Percentiles rank a stretch among this genome's conserved stretches.
phyloP scores from a whole-genome alignment of 2,888 invertebrate genomes.

The Eupithecia vulgata region DNA sequence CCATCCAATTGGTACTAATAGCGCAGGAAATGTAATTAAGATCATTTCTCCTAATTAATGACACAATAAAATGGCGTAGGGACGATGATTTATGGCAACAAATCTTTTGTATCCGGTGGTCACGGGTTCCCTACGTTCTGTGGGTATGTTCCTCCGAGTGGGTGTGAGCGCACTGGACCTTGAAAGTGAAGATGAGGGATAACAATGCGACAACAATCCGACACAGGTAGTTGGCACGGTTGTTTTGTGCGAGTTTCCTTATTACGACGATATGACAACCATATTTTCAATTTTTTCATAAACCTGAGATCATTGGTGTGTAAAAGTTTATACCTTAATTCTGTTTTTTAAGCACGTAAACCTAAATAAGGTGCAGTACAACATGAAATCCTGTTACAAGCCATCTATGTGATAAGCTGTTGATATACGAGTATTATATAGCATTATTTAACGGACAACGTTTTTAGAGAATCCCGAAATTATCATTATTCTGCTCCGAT shows the following conservation, averaged over 20 bases:
- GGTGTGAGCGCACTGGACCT: conserved; percentile 23
- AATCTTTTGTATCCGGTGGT: conserved; percentile 34
- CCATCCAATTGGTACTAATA: conserved; percentile 26
- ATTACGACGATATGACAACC: not conserved
- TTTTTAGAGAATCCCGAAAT: not conserved
- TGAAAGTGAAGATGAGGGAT: conserved; percentile 29
- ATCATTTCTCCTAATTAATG: conserved; percentile 51
- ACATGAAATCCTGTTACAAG: not conserved
- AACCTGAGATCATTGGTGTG: not conserved
- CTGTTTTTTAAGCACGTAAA: not conserved
- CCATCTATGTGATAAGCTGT: not conserved
- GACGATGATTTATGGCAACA: conserved; percentile 48
- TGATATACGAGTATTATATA: too few relatives aligned
- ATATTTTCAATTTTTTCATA: not conserved
- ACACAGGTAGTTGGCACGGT: conserved; percentile 1
- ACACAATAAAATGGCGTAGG: conserved; percentile 43
- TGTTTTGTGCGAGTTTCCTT: not conserved
- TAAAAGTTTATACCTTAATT: not conserved
- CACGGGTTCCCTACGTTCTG: conserved; percentile 10
- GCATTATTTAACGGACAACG: not conserved
- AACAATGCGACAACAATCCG: conserved; percentile 14
- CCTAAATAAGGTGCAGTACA: not conserved
- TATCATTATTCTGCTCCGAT: not conserved
- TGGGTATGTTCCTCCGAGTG: conserved; percentile 4
- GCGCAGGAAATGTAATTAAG: conserved; percentile 32